These are phyloP conservation scores for Oreochromis mossambicus DNA, from an alignment of 2,797 vertebrate genomes.

Conservation along the genomic window DNA sequence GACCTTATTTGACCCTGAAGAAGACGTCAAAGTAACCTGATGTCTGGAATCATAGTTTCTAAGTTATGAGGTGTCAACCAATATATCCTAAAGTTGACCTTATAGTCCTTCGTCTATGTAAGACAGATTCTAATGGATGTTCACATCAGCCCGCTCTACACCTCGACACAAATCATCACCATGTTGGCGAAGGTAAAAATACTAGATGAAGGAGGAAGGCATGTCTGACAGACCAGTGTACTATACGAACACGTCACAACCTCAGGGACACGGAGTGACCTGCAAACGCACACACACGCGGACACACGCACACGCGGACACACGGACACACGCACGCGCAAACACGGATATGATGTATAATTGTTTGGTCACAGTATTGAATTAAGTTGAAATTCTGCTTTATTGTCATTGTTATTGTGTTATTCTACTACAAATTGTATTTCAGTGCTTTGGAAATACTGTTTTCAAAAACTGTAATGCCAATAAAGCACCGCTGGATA, in stretches of 20 bases:
- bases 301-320: accelerated
- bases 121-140: neutral
- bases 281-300: accelerated
- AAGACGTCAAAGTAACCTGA: neutral
- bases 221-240: accelerated
- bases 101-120: neutral
- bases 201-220: neutral
- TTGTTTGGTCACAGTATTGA: neutral
- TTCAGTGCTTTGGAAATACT: neutral
- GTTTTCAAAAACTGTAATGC: neutral
- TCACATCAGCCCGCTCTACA: neutral
- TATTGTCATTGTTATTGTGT: neutral
- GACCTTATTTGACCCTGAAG: neutral
- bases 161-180: neutral
- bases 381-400: neutral
- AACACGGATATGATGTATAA: neutral
- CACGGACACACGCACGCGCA: accelerated
- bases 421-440: neutral
- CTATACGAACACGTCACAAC: accelerated
- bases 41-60: neutral
- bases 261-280: neutral
- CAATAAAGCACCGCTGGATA: accelerated
- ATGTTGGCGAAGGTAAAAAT: neutral
- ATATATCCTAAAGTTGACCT: neutral
- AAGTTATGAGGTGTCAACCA: neutral